Evolutionary conservation across 2,888 invertebrate species (phyloP).

Genomic region (Cryptocheilus praepositus): DNA sequence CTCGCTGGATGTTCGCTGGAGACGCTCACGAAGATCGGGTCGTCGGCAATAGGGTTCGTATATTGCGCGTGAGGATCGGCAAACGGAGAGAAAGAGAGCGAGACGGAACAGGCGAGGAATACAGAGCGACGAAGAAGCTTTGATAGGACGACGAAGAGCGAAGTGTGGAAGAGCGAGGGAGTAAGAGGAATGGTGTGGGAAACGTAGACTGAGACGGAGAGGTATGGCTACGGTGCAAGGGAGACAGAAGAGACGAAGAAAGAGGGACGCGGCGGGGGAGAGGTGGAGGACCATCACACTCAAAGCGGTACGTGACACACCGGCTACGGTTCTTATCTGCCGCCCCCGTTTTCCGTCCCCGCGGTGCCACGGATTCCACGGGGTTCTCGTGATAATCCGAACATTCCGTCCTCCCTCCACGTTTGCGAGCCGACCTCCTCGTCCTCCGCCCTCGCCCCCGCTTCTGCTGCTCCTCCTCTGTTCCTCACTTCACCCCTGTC

Average conservation of each 20-base stretch:
- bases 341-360: conserved; percentile 56
- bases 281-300: conserved; percentile 65
- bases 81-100: conserved; percentile 8
- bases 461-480: conserved; percentile 19
- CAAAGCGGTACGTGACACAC: conserved; percentile 72
- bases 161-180: conserved; percentile 18
- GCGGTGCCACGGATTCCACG: conserved; percentile 56
- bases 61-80: conserved; percentile 37
- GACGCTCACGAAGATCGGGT: conserved; percentile 29
- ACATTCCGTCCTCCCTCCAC: conserved; percentile 66
- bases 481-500: conserved; percentile 5
- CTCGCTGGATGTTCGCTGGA: conserved; percentile 2
- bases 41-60: conserved; percentile 31
- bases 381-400: conserved; percentile 66
- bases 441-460: conserved; percentile 34
- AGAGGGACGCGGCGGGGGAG: conserved; percentile 32
- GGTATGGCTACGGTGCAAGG: conserved; percentile 26
- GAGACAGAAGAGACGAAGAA: conserved; percentile 31
- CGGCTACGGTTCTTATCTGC: conserved; percentile 69
- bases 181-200: conserved; percentile 47
- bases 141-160: conserved; percentile 21
- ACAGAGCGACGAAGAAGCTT: conserved; percentile 13
- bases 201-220: conserved; percentile 9
- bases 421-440: conserved; percentile 53
- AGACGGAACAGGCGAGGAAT: conserved; percentile 19